phyloP scores from a whole-genome alignment of 2,888 invertebrate species.

The Aleiodes testaceus region DNA sequence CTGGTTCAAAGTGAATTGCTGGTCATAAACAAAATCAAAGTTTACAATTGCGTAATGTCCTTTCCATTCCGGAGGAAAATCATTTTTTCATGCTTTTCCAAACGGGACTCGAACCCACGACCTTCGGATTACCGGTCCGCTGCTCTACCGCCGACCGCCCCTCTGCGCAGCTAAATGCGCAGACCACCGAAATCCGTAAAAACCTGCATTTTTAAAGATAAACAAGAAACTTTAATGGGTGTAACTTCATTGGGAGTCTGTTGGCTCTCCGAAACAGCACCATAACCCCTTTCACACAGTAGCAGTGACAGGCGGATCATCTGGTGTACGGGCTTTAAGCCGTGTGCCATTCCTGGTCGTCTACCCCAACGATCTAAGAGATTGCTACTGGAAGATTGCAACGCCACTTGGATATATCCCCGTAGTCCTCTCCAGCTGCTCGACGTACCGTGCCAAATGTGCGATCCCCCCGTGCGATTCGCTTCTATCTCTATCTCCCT shows the following conservation, averaged over 20 bases:
- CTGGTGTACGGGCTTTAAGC: constrained; percentile 53
- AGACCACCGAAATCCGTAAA: no score
- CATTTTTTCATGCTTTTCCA: no score
- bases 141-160: no score
- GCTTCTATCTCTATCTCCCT: neutral
- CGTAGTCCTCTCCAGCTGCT: neutral
- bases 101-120: no score
- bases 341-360: constrained; percentile 36
- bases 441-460: constrained; percentile 50
- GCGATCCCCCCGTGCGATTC: constrained; percentile 41
- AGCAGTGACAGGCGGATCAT: constrained; percentile 61
- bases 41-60: constrained; percentile 8
- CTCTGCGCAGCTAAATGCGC: neutral
- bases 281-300: constrained; percentile 63
- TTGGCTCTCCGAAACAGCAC: constrained; percentile 51
- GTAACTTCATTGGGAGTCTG: neutral
- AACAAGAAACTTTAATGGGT: neutral
- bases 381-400: constrained; percentile 59
- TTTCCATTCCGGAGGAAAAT: neutral
- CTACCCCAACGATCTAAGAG: constrained; percentile 53
- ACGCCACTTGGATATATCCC: constrained; percentile 23
- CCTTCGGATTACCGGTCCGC: no score
- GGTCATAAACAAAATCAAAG: constrained; percentile 45
- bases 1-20: constrained; percentile 38
- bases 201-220: no score